Evolutionary conservation across 2,888 invertebrate genomes (phyloP).

Genomic region (Drosophila histrio): DNA sequence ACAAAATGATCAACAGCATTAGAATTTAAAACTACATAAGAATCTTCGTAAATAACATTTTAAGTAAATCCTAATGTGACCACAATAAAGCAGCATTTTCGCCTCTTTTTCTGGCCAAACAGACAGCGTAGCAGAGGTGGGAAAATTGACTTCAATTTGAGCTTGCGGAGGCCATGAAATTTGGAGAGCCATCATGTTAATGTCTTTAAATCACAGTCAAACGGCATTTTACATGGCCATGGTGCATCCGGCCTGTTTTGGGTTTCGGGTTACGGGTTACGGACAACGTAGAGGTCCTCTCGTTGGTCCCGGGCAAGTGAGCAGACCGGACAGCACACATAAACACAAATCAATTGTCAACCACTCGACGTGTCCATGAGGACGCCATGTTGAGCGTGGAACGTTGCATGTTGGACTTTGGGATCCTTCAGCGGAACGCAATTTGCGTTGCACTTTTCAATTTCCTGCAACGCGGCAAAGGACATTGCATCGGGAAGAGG

Average conservation of each 20-base stretch:
- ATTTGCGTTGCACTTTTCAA: constrained; percentile 78
- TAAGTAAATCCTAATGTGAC: background rate
- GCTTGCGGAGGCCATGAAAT: constrained; percentile 29
- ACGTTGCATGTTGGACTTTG: constrained; percentile 19
- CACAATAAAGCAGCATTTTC: background rate
- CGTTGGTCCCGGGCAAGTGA: constrained; percentile 20
- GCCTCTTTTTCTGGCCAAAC: background rate
- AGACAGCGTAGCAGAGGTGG: background rate
- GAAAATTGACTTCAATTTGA: constrained; percentile 41
- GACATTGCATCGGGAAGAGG: constrained; percentile 24
- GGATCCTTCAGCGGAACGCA: constrained; percentile 66
- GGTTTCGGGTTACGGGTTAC: background rate
- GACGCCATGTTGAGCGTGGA: constrained; percentile 21
- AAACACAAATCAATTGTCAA: constrained; percentile 79
- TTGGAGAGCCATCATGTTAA: constrained; percentile 52
- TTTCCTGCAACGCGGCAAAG: constrained; percentile 62
- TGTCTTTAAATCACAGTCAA: constrained; percentile 76
- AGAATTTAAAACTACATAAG: background rate
- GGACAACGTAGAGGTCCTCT: background rate
- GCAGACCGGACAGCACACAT: constrained; percentile 53
- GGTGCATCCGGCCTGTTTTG: background rate
- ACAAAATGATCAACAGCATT: background rate
- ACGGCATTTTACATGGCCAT: constrained; percentile 65
- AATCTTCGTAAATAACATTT: background rate
- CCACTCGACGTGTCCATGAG: constrained; percentile 61